Conservation (phyloP, 2,797 vertebrate genomes). For the Spondyliosoma cantharus region DNA sequence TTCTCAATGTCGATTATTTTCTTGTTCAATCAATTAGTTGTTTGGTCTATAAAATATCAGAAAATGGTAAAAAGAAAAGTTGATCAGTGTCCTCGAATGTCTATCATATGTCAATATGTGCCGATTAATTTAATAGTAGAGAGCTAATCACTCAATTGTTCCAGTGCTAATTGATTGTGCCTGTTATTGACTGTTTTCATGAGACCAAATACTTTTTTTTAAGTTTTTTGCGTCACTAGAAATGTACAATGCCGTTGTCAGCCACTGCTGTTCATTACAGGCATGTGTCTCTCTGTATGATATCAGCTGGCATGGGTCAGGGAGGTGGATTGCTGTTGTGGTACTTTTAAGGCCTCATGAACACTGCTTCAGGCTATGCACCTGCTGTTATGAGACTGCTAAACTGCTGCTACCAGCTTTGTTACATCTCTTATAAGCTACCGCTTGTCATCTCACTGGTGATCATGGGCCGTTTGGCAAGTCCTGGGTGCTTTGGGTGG, state of each 20-base stretch:
- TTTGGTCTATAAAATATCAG: too few relatives aligned
- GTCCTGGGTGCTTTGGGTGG: not conserved
- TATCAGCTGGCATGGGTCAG: constrained; percentile 33
- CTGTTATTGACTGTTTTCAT: not conserved
- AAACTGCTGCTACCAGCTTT: not conserved
- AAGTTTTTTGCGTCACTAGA: not conserved
- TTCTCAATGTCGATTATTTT: not conserved
- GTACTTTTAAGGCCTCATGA: not conserved
- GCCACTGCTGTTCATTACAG: not conserved
- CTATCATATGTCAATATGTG: too few relatives aligned
- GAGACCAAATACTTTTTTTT: not conserved
- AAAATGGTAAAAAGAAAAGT: too few relatives aligned
- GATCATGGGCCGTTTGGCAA: not conserved
- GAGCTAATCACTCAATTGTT: too few relatives aligned
- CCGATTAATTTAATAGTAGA: too few relatives aligned
- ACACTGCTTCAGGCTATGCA: constrained; percentile 28
- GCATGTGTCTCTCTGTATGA: not conserved
- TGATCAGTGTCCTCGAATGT: not conserved
- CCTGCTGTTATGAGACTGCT: constrained; percentile 27
- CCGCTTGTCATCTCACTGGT: constrained; percentile 16
- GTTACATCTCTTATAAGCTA: constrained; percentile 1
- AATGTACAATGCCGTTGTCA: not conserved
- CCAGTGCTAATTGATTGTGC: too few relatives aligned
- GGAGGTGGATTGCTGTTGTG: constrained; percentile 11
- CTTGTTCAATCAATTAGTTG: not conserved